A percentile compares a stretch with the other conserved stretches of the same genome.
phyloP scores from a whole-genome alignment of 1,140 invertebrate species.

The Coelopa frigida region DNA sequence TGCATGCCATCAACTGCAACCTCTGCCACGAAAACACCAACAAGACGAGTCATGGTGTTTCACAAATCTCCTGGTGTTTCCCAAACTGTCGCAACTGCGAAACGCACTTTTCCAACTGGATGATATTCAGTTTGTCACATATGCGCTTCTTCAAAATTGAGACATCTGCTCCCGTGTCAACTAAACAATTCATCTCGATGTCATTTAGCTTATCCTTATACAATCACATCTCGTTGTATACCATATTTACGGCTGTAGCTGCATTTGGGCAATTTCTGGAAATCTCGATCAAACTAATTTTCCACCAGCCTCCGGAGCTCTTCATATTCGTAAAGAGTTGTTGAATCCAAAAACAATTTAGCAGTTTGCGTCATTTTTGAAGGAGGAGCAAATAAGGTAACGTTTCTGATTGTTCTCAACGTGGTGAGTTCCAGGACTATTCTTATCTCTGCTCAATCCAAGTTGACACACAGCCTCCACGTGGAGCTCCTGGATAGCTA shows the following conservation, averaged over 20 bases:
- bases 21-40: constrained; percentile 2
- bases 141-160: constrained; percentile 6
- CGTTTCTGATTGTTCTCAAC: too few relatives aligned
- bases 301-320: background rate
- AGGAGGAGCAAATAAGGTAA: too few relatives aligned
- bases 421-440: too few relatives aligned
- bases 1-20: constrained; percentile 8
- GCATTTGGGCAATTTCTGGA: constrained; percentile 7
- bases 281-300: background rate
- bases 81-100: constrained; percentile 2
- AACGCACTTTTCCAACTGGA: background rate
- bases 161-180: constrained; percentile 12
- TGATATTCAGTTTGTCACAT: background rate
- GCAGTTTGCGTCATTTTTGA: constrained; percentile 6
- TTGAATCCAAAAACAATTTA: constrained; percentile 3
- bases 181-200: constrained; percentile 4
- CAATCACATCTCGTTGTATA: background rate
- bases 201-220: background rate
- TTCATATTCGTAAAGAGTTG: background rate
- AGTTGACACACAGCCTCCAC: too few relatives aligned
- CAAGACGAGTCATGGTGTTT: background rate
- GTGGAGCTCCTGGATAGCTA: too few relatives aligned
- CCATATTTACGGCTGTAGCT: background rate
- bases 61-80: too few relatives aligned
- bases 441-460: too few relatives aligned